These are phyloP conservation scores for Lasioglossum malachurum DNA, from an alignment of 2,888 invertebrate genomes.

Conservation along the genomic window DNA sequence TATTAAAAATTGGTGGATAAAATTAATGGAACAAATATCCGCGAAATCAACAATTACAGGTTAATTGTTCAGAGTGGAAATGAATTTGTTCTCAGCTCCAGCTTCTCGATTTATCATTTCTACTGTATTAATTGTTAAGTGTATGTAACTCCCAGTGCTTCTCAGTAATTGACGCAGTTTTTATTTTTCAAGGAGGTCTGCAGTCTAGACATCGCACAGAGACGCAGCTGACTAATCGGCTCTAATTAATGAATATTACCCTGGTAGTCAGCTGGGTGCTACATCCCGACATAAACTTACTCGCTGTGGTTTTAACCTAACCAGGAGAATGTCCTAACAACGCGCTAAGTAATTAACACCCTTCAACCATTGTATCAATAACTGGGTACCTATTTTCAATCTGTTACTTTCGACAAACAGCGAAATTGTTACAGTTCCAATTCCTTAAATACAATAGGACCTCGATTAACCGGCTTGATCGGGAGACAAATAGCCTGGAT, in stretches of 20 bases:
- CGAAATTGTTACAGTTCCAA: not conserved
- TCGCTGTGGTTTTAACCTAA: not conserved
- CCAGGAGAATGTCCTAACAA: too few relatives aligned
- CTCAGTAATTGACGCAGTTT: not conserved
- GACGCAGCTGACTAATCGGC: not conserved
- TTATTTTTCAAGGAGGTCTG: not conserved
- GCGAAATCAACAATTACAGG: not conserved
- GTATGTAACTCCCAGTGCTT: not conserved
- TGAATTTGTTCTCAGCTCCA: not conserved
- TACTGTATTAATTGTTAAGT: not conserved
- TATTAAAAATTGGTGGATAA: not conserved
- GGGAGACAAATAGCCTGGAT: too few relatives aligned
- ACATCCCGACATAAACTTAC: not conserved
- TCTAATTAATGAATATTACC: constrained; percentile 6
- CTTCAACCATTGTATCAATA: not conserved
- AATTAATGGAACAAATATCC: not conserved
- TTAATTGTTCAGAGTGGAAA: not conserved
- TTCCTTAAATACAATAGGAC: not conserved
- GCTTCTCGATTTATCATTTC: not conserved
- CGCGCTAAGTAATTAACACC: not conserved
- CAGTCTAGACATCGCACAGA: constrained; percentile 2
- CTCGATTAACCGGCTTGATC: too few relatives aligned
- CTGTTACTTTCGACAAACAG: not conserved
- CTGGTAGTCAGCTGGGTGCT: not conserved
- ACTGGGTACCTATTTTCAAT: not conserved